These are phyloP conservation scores for Tinea trinotella DNA, from an alignment of 2,888 invertebrate species.

Conservation along the genomic window DNA sequence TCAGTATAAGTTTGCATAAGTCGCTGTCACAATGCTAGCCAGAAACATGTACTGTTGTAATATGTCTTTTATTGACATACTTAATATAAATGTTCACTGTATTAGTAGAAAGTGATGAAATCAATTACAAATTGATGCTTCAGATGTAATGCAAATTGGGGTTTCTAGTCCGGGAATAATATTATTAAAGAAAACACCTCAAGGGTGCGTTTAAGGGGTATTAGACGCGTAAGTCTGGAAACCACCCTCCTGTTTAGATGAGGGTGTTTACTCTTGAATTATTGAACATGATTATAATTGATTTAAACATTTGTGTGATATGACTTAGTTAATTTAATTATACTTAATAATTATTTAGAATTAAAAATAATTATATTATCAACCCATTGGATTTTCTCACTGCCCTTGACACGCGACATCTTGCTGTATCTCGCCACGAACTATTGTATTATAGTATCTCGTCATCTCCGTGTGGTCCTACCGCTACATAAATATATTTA, in stretches of 20 bases:
- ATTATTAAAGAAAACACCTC: constrained; percentile 16
- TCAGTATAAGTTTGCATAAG: too few relatives aligned
- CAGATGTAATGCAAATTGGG: neutral
- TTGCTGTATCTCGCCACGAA: too few relatives aligned
- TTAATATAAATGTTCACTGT: too few relatives aligned
- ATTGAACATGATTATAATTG: neutral
- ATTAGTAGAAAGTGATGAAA: neutral
- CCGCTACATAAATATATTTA: too few relatives aligned
- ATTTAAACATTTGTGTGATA: neutral
- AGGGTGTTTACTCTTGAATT: constrained; percentile 1
- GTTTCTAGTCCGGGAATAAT: constrained; percentile 1
- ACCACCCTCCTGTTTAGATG: constrained; percentile 24
- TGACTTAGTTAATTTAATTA: neutral
- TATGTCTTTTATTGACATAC: too few relatives aligned
- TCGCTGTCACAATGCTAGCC: too few relatives aligned
- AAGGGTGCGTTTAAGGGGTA: constrained; percentile 24
- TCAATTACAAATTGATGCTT: neutral
- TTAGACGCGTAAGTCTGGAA: constrained; percentile 35
- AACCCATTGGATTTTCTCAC: too few relatives aligned
- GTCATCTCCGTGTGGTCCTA: too few relatives aligned
- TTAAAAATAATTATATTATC: neutral
- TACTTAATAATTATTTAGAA: neutral
- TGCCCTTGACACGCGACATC: too few relatives aligned
- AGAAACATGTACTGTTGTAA: too few relatives aligned
- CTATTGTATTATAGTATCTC: too few relatives aligned